Percentiles rank a stretch among this genome's conserved stretches.
These are phyloP conservation scores for Arrhopalites spinosus DNA, from an alignment of 2,888 invertebrate species.

Conservation along the genomic window DNA sequence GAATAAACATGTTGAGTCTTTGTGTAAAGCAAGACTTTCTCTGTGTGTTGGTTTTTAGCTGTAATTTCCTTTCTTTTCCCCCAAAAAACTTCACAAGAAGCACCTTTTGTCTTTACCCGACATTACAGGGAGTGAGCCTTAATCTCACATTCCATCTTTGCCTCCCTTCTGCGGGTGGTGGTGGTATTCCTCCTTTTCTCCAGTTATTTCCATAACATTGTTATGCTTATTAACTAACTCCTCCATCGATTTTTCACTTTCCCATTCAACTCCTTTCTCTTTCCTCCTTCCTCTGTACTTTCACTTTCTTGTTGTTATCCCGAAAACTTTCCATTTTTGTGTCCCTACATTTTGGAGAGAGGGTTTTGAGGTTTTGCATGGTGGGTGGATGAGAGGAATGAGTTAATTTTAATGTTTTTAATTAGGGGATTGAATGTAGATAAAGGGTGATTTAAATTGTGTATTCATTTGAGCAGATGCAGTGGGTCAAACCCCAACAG, in stretches of 20 bases:
- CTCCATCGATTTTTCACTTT: conserved; percentile 26
- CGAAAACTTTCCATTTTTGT: neutral
- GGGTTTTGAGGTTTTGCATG: neutral
- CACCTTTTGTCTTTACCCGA: conserved; percentile 14
- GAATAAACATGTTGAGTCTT: too few relatives aligned
- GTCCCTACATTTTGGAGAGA: neutral
- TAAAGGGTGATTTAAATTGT: too few relatives aligned
- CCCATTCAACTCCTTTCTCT: neutral
- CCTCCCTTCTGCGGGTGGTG: neutral
- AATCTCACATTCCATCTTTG: conserved; percentile 34
- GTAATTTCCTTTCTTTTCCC: neutral
- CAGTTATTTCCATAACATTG: conserved; percentile 25
- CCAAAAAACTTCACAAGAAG: neutral
- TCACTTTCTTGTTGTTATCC: neutral
- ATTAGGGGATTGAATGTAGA: too few relatives aligned
- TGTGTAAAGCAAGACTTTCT: too few relatives aligned
- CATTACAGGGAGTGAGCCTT: neutral
- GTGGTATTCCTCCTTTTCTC: conserved; percentile 18
- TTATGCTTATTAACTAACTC: conserved; percentile 31
- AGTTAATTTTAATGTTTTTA: neutral
- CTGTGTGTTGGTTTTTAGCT: neutral
- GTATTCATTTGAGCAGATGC: conserved; percentile 18
- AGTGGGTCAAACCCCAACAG: conserved; percentile 49
- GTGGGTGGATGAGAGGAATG: neutral
- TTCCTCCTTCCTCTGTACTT: neutral